A percentile compares a stretch with the other conserved stretches of the same genome.
Conservation (phyloP, 2,888 invertebrate species). For the Metalampra italica region DNA sequence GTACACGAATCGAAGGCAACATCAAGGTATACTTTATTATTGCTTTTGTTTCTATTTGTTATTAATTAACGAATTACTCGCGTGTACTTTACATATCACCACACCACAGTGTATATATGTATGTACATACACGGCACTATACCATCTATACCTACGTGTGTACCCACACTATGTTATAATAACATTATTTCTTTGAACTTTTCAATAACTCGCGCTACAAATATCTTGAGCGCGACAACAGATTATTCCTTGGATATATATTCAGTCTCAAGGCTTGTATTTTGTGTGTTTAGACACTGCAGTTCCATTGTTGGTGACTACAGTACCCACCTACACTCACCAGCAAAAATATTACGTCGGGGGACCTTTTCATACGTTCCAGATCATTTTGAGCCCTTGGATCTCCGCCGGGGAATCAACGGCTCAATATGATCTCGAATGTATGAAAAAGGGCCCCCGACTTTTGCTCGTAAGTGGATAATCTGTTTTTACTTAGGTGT, state of each 20-base stretch:
- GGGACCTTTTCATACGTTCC: no score
- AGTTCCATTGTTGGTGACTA: neutral
- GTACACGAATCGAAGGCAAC: slow-evolving; percentile 73
- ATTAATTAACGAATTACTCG: slow-evolving; percentile 51
- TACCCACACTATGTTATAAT: slow-evolving; percentile 30
- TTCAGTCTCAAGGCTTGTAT: slow-evolving; percentile 65
- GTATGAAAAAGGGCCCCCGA: no score
- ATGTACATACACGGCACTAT: neutral
- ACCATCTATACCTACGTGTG: neutral
- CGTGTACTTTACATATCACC: slow-evolving; percentile 74
- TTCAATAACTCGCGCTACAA: no score
- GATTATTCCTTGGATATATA: slow-evolving; percentile 45
- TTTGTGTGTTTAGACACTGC: slow-evolving; percentile 4
- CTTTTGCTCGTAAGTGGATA: no score
- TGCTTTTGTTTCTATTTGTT: slow-evolving; percentile 73
- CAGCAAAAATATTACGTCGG: no score
- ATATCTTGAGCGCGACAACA: no score
- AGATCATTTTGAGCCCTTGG: no score
- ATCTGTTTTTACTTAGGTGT: no score
- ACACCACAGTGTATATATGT: slow-evolving; percentile 44
- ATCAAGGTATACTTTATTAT: slow-evolving; percentile 78
- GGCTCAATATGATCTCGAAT: no score
- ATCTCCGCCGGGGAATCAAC: no score
- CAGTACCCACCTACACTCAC: neutral
- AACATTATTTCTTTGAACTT: slow-evolving; percentile 15